Evolutionary conservation across 2,888 invertebrate species (phyloP).

Genomic region (Herminia tarsipennalis): DNA sequence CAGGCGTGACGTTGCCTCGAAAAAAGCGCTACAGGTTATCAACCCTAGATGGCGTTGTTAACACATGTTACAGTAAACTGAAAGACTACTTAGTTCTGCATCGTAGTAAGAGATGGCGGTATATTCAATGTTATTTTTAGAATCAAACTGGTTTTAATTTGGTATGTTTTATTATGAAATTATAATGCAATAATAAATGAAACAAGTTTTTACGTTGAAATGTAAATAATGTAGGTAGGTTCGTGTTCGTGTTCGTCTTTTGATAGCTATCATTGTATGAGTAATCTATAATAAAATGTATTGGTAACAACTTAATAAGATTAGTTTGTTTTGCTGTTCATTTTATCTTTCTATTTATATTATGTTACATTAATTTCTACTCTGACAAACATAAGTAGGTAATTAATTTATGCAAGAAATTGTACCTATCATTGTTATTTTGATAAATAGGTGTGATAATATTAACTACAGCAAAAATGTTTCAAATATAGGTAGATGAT

Average conservation of each 20-base stretch:
- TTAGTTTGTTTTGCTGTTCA: conserved; percentile 1
- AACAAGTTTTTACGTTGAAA: conserved; percentile 45
- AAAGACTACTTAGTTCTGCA: conserved; percentile 35
- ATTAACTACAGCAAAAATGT: too few relatives aligned
- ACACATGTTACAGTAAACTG: conserved; percentile 11
- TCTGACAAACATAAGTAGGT: neutral
- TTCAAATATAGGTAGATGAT: too few relatives aligned
- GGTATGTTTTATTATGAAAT: conserved; percentile 38
- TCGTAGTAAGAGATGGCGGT: conserved; percentile 60
- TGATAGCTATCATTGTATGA: conserved; percentile 16
- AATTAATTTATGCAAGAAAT: too few relatives aligned
- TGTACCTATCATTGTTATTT: too few relatives aligned
- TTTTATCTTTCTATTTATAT: neutral
- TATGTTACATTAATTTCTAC: conserved; percentile 13
- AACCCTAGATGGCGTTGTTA: conserved; percentile 61
- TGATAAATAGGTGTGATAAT: too few relatives aligned
- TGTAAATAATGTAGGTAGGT: conserved; percentile 41
- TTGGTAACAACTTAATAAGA: conserved; percentile 16
- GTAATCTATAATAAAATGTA: conserved; percentile 16
- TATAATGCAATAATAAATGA: conserved; percentile 41
- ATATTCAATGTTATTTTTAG: conserved; percentile 25
- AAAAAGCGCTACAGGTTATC: conserved; percentile 73
- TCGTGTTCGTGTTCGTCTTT: conserved; percentile 1
- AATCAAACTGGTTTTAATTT: conserved; percentile 23
- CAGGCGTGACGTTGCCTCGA: conserved; percentile 76